Percentiles rank a stretch among this genome's conserved stretches.
These are phyloP conservation scores for Spodoptera picta DNA, from an alignment of 2,888 invertebrate genomes.

Conservation along the genomic window DNA sequence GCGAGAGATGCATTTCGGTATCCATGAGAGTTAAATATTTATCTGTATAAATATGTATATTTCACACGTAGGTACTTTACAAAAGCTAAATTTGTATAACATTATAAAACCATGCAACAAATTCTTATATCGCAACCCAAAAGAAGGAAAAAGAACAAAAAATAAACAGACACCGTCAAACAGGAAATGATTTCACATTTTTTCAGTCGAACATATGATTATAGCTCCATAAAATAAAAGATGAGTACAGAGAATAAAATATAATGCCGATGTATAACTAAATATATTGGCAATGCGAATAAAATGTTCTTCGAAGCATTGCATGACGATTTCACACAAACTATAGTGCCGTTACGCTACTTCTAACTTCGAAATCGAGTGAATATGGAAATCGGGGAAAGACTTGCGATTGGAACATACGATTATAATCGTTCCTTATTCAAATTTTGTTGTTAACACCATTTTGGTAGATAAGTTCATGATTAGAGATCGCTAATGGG, in stretches of 20 bases:
- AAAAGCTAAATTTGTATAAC: too few relatives aligned
- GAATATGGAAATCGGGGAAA: conserved; percentile 2
- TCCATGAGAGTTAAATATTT: background rate
- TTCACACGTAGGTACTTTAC: too few relatives aligned
- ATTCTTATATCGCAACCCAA: too few relatives aligned
- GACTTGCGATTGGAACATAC: background rate
- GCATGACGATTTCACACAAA: conserved; percentile 37
- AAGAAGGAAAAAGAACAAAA: too few relatives aligned
- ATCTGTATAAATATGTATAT: too few relatives aligned
- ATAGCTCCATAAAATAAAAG: conserved; percentile 17
- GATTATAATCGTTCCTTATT: background rate
- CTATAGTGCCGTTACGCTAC: conserved; percentile 9
- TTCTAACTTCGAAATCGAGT: conserved; percentile 14
- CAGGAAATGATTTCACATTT: background rate
- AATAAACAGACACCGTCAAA: too few relatives aligned
- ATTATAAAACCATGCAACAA: too few relatives aligned
- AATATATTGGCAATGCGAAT: conserved; percentile 21
- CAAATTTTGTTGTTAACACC: background rate
- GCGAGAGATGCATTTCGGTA: background rate
- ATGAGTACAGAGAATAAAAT: conserved; percentile 18
- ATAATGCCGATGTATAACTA: conserved; percentile 4
- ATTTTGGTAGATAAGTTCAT: background rate
- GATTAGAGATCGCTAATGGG: too few relatives aligned
- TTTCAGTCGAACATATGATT: conserved; percentile 5
- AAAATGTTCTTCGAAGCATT: conserved; percentile 24